Percentiles rank a stretch among this genome's conserved stretches.
Conservation (phyloP, 2,888 invertebrate species). For the Doris montereyensis region DNA sequence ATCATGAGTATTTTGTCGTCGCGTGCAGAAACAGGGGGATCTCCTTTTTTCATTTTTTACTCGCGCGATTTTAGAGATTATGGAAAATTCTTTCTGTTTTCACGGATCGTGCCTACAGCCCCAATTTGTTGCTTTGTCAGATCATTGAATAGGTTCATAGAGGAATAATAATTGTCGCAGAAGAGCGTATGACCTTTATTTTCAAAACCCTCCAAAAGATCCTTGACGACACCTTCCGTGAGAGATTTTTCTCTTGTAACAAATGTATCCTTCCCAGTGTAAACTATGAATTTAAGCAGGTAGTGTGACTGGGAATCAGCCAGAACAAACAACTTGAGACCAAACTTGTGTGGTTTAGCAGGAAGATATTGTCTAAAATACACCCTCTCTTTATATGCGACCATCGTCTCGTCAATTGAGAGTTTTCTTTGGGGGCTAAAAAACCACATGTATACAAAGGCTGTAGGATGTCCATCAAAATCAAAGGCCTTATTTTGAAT, state of each 20-base stretch:
- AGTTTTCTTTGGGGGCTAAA: neutral
- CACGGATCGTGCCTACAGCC: neutral
- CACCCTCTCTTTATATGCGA: conserved; percentile 9
- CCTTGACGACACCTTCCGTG: neutral
- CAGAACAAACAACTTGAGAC: conserved; percentile 5
- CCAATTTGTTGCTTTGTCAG: conserved; percentile 7
- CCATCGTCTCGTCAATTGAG: conserved; percentile 12
- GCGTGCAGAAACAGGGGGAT: neutral
- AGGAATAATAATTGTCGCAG: conserved; percentile 10
- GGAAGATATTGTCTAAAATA: conserved; percentile 12
- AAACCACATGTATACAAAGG: neutral
- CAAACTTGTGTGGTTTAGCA: neutral
- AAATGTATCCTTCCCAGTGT: neutral
- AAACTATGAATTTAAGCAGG: neutral
- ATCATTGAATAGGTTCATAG: neutral
- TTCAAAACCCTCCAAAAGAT: neutral
- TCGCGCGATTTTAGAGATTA: neutral
- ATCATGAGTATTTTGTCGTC: neutral
- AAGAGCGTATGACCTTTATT: conserved; percentile 13
- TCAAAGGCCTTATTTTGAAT: neutral
- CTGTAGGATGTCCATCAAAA: too few relatives aligned
- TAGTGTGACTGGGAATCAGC: neutral
- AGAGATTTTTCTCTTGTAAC: neutral
- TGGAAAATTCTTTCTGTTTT: neutral
- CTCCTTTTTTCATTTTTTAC: conserved; percentile 2